Evolutionary conservation across 2,113 vertebrate genomes (phyloP).

Genomic region (Cnemophilus loriae): DNA sequence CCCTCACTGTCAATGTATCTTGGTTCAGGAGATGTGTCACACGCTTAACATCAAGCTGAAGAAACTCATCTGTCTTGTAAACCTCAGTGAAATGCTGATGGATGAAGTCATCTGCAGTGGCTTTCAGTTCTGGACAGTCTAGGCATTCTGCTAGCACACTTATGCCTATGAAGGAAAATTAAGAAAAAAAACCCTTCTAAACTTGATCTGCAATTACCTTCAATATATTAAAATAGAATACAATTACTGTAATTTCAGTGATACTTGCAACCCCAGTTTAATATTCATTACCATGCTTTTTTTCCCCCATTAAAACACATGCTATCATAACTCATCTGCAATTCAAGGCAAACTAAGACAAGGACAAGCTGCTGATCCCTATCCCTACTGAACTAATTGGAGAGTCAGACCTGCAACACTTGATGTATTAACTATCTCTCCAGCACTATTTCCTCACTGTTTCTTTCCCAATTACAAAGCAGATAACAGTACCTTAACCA

Average conservation of each 20-base stretch:
- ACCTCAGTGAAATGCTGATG: conserved; percentile 90
- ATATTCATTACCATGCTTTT: background rate
- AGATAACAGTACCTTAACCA: background rate
- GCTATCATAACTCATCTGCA: background rate
- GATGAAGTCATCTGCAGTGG: conserved; percentile 86
- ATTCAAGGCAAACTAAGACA: background rate
- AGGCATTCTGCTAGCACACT: conserved; percentile 86
- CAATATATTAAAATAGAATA: background rate
- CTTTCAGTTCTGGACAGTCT: conserved; percentile 86
- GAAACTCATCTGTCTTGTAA: conserved; percentile 88
- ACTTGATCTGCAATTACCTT: background rate
- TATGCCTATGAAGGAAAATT: conserved; percentile 72
- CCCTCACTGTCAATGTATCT: conserved; percentile 84
- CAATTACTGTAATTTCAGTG: background rate
- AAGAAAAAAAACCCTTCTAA: background rate
- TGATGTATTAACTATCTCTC: background rate
- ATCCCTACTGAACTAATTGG: background rate
- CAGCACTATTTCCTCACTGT: background rate
- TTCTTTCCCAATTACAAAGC: background rate
- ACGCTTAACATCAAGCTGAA: conserved; percentile 86
- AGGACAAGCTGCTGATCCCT: background rate
- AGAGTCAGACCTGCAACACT: background rate
- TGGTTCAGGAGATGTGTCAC: conserved; percentile 88
- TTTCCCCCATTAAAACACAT: background rate
- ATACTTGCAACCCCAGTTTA: background rate